phyloP scores from a whole-genome alignment of 2,113 vertebrate species.

The Monopterus albus region DNA sequence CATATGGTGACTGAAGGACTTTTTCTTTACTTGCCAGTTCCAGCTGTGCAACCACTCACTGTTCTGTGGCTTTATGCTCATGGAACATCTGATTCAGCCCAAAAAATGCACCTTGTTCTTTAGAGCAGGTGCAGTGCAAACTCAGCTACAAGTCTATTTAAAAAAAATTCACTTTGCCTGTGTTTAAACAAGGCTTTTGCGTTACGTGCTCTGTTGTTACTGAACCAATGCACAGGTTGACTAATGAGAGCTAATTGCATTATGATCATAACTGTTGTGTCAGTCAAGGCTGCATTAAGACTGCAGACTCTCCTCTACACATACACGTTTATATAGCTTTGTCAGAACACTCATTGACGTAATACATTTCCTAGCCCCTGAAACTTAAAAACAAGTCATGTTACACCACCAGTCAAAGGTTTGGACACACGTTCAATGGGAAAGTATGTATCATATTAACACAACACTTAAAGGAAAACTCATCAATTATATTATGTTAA shows the following conservation, averaged over 20 bases:
- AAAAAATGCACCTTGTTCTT: too few relatives aligned
- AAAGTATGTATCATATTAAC: too few relatives aligned
- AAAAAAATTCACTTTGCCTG: neutral
- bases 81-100: neutral
- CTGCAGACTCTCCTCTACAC: conserved; percentile 18
- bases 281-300: conserved; percentile 38
- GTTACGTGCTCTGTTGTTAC: conserved; percentile 31
- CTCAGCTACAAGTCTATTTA: too few relatives aligned
- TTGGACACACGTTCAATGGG: too few relatives aligned
- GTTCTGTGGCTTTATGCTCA: neutral
- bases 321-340: too few relatives aligned
- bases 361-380: too few relatives aligned
- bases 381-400: too few relatives aligned
- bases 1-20: conserved; percentile 28
- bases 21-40: conserved; percentile 13
- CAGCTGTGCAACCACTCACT: neutral
- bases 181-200: conserved; percentile 26
- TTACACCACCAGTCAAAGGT: too few relatives aligned
- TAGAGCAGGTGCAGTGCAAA: neutral
- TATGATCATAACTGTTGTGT: conserved; percentile 64
- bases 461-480: too few relatives aligned
- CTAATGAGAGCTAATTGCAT: conserved; percentile 73
- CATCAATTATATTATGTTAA: neutral
- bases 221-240: conserved; percentile 42
- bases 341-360: too few relatives aligned